phyloP scores from a whole-genome alignment of 2,888 invertebrate genomes.

The Caenorhabditis drosophilae region DNA sequence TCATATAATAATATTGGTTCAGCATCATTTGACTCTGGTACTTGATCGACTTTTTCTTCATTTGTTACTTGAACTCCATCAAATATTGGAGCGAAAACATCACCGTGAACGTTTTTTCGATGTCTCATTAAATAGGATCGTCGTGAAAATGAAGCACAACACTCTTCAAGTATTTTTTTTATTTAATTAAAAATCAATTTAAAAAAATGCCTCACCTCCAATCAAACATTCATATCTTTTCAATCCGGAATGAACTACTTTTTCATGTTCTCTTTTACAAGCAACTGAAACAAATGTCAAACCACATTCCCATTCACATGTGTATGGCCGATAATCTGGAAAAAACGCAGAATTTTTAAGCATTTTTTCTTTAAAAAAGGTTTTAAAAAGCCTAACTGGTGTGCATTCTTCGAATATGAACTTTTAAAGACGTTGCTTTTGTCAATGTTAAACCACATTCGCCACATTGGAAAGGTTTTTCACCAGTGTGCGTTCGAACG shows the following conservation, averaged over 20 bases:
- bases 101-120: constrained; percentile 11
- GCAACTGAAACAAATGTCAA: constrained; percentile 45
- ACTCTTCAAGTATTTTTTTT: too few species aligned
- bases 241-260: constrained; percentile 50
- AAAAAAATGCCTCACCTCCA: constrained; percentile 7
- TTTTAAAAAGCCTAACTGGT: constrained; percentile 10
- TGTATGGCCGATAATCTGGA: constrained; percentile 43
- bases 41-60: constrained; percentile 10
- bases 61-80: constrained; percentile 9
- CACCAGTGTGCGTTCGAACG: constrained; percentile 55
- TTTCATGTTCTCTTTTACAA: constrained; percentile 57
- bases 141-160: constrained; percentile 13
- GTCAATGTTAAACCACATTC: constrained; percentile 46
- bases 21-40: too few species aligned
- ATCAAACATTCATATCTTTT: constrained; percentile 42
- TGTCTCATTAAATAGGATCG: constrained; percentile 22
- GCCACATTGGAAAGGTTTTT: constrained; percentile 51
- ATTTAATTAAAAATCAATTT: background rate
- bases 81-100: constrained; percentile 6
- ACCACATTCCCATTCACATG: constrained; percentile 52
- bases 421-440: constrained; percentile 40
- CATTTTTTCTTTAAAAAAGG: background rate
- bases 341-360: background rate
- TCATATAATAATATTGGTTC: too few species aligned
- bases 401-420: constrained; percentile 56